Evolutionary conservation across 2,113 vertebrate species (phyloP).

Genomic region (Sturnira hondurensis): DNA sequence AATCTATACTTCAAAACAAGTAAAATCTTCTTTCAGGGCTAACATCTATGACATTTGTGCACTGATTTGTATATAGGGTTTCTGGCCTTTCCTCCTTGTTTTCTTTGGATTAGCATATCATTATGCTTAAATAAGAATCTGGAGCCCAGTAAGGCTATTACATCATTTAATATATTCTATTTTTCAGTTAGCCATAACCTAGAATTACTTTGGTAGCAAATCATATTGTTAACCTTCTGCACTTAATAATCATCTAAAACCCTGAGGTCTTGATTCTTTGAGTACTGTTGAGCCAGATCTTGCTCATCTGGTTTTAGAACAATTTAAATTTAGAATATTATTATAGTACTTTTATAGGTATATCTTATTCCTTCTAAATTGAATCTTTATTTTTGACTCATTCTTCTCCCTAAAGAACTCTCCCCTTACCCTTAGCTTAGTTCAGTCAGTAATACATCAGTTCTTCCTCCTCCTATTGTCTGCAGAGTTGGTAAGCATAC

Average conservation of each 20-base stretch:
- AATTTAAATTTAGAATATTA: constrained; percentile 18
- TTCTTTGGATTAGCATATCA: neutral
- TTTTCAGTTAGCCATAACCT: neutral
- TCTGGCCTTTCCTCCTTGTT: constrained; percentile 28
- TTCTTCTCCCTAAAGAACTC: neutral
- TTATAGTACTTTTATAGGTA: neutral
- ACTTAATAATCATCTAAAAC: neutral
- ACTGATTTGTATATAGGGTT: neutral
- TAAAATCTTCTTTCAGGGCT: neutral
- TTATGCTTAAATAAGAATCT: neutral
- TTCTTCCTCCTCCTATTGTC: neutral
- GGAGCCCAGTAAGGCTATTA: neutral
- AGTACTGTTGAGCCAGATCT: neutral
- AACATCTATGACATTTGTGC: neutral
- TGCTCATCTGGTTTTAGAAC: neutral
- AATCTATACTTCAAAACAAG: neutral
- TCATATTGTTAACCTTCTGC: neutral
- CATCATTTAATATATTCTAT: constrained; percentile 3
- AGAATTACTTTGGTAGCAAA: constrained; percentile 27
- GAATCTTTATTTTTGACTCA: constrained; percentile 39
- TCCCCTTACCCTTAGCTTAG: neutral
- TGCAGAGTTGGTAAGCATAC: neutral
- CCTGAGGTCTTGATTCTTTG: neutral
- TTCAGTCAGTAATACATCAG: neutral
- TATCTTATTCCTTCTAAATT: constrained; percentile 7